These are phyloP conservation scores for Alexandromys fortis DNA, from an alignment of 2,113 vertebrate genomes.

Conservation along the genomic window DNA sequence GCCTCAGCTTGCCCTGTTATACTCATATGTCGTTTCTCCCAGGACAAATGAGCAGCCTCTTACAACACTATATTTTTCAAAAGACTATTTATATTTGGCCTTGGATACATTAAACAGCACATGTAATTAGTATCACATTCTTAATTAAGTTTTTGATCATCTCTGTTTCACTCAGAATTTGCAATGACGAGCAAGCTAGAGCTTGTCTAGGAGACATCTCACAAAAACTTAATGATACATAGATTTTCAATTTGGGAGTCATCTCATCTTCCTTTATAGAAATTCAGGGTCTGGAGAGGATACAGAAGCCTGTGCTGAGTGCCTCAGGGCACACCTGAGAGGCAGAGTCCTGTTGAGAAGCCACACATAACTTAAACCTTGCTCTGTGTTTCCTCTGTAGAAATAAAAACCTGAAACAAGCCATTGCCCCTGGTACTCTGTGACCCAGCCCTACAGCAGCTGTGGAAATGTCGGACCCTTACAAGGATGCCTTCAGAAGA, in stretches of 20 bases:
- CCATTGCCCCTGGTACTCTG: neutral
- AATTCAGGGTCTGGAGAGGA: neutral
- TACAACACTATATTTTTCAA: neutral
- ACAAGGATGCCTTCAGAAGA: neutral
- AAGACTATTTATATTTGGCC: constrained; percentile 48
- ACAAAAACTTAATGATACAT: neutral
- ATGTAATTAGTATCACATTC: neutral
- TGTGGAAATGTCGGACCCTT: neutral
- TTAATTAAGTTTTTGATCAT: neutral
- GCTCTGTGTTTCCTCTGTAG: neutral
- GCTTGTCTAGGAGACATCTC: neutral
- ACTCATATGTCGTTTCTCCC: too few species aligned
- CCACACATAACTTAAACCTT: neutral
- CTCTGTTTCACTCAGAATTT: constrained; percentile 44
- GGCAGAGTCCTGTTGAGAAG: neutral
- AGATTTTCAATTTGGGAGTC: neutral
- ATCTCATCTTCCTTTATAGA: neutral
- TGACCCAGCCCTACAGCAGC: neutral
- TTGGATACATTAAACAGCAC: neutral
- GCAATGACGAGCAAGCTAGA: neutral
- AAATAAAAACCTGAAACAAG: neutral
- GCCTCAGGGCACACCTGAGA: neutral
- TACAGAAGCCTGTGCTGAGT: neutral
- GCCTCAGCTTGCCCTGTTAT: neutral
- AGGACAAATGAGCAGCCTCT: too few species aligned